These are phyloP conservation scores for Spizella passerina DNA, from an alignment of 2,797 vertebrate species.

Conservation along the genomic window DNA sequence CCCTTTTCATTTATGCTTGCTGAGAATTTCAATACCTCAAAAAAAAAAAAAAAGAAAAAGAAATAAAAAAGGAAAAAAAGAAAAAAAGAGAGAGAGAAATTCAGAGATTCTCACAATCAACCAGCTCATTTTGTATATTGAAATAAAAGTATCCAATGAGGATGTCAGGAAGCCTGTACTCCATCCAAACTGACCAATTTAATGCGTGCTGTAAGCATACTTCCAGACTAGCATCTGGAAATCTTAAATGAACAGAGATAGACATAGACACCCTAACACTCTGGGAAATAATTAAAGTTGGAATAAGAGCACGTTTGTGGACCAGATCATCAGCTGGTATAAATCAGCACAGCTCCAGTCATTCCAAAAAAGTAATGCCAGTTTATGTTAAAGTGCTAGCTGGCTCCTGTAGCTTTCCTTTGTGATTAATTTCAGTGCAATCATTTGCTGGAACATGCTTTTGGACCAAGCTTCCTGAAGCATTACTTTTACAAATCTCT, in stretches of 20 bases:
- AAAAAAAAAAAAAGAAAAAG: neutral
- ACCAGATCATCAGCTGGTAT: constrained; percentile 52
- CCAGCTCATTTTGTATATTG: neutral
- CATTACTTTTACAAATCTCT: constrained; percentile 57
- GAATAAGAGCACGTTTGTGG: constrained; percentile 30
- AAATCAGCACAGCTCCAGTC: constrained; percentile 28
- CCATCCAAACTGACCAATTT: constrained; percentile 32
- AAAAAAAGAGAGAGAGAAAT: neutral
- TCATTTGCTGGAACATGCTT: constrained; percentile 46
- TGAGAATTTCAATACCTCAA: neutral
- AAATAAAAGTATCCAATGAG: constrained; percentile 5
- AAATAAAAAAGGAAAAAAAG: neutral
- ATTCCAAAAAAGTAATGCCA: constrained; percentile 48
- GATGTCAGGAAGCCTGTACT: constrained; percentile 13
- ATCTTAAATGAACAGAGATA: constrained; percentile 49
- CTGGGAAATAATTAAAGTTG: constrained; percentile 44
- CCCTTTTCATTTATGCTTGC: neutral
- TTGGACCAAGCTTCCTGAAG: constrained; percentile 31
- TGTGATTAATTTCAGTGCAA: constrained; percentile 53
- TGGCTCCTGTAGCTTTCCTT: constrained; percentile 48
- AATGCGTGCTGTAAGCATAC: neutral
- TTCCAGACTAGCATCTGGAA: constrained; percentile 62
- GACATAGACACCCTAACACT: constrained; percentile 17
- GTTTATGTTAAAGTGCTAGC: constrained; percentile 31
- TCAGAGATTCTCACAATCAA: neutral